These are phyloP conservation scores for Gavia stellata DNA, from an alignment of 2,113 vertebrate species.

Conservation along the genomic window DNA sequence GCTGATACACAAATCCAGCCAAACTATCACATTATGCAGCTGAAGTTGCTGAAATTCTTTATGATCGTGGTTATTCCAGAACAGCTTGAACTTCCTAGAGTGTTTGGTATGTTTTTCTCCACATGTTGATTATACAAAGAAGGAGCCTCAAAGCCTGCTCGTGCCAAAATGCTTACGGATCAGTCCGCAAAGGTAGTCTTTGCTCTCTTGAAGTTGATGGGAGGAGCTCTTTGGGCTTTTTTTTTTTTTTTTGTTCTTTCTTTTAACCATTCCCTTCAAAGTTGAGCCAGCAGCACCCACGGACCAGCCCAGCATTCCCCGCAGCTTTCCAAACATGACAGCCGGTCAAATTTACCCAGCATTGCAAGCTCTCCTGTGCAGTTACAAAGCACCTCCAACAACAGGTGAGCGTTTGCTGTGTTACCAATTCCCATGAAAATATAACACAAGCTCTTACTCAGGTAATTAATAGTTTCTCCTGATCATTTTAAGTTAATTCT, in stretches of 20 bases:
- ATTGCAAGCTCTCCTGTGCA: not conserved
- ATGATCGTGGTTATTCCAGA: not conserved
- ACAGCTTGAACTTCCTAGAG: not conserved
- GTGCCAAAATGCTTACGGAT: not conserved
- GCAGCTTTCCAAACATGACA: not conserved
- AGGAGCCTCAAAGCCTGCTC: not conserved
- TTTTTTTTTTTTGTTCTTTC: not conserved
- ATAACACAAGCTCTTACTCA: not conserved
- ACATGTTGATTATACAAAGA: not conserved
- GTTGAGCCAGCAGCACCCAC: fast-evolving
- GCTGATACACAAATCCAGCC: not conserved
- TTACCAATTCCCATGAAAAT: not conserved
- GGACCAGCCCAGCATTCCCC: not conserved
- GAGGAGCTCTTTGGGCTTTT: not conserved
- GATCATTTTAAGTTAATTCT: conserved; percentile 1
- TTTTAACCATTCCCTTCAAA: not conserved
- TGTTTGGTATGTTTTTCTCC: not conserved
- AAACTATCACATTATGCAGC: not conserved
- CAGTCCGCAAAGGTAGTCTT: not conserved
- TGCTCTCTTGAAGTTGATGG: not conserved
- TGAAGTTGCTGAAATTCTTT: not conserved
- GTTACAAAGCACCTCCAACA: not conserved
- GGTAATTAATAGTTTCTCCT: conserved; percentile 18
- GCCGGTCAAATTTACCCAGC: not conserved
- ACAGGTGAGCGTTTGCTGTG: not conserved